Conservation (phyloP, 2,888 invertebrate genomes). For the Tenthredo livida region DNA sequence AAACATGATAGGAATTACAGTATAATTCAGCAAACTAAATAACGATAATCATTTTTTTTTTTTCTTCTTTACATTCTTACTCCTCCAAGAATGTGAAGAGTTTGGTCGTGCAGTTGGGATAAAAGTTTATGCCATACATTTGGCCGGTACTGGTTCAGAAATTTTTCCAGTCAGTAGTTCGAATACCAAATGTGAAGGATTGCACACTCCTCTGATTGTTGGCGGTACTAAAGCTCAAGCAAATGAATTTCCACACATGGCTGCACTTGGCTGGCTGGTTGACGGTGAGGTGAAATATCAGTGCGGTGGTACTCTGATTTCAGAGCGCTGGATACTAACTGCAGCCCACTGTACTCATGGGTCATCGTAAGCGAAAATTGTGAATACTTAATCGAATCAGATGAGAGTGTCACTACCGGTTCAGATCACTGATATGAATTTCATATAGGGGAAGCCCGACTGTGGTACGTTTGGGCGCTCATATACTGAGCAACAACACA, state of each 20-base stretch:
- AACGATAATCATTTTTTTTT: not conserved
- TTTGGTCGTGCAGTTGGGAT: constrained; percentile 27
- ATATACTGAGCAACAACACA: constrained; percentile 12
- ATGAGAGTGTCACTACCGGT: not conserved
- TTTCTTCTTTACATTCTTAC: not conserved
- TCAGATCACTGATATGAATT: not conserved
- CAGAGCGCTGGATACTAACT: constrained; percentile 67
- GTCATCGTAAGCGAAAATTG: not conserved
- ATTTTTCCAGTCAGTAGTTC: not conserved
- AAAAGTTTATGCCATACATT: constrained; percentile 28
- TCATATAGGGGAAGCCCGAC: constrained; percentile 33
- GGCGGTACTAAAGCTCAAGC: constrained; percentile 26
- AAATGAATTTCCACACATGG: constrained; percentile 71
- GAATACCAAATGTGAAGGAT: not conserved
- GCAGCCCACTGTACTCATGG: constrained; percentile 71
- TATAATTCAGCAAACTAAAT: too few relatives aligned
- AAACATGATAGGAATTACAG: not conserved
- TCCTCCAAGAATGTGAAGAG: constrained; percentile 44
- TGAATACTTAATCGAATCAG: not conserved
- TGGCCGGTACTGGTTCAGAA: constrained; percentile 30
- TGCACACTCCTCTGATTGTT: constrained; percentile 47
- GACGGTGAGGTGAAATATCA: constrained; percentile 62
- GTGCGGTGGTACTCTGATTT: constrained; percentile 73
- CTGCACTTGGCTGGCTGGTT: constrained; percentile 67
- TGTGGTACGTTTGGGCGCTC: constrained; percentile 45